Conservation (phyloP, 2,113 vertebrate species). For the Apodemus speciosus region DNA sequence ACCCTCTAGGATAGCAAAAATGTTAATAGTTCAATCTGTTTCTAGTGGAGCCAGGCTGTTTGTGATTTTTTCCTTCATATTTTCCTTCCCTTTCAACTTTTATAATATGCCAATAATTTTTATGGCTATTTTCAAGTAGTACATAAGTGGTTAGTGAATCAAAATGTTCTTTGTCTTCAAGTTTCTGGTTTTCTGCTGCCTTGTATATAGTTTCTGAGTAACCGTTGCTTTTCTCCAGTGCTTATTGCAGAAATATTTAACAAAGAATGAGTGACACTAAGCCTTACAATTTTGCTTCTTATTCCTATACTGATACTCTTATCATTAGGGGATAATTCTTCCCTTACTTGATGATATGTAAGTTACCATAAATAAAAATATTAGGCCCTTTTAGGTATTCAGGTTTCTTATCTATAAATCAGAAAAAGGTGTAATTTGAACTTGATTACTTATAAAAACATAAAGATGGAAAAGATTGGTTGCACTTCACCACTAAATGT, state of each 20-base stretch:
- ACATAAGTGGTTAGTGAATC: slow-evolving; percentile 40
- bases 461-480: slow-evolving; percentile 72
- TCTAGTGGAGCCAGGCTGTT: background rate
- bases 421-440: slow-evolving; percentile 75
- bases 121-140: slow-evolving; percentile 57
- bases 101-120: slow-evolving; percentile 43
- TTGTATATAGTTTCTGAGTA: slow-evolving; percentile 20
- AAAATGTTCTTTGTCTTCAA: slow-evolving; percentile 7
- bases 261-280: slow-evolving; percentile 29
- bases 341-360: slow-evolving; percentile 62
- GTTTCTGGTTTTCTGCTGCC: slow-evolving; percentile 51
- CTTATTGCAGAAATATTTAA: slow-evolving; percentile 67
- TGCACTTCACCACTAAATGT: slow-evolving; percentile 71
- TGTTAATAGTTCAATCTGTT: background rate
- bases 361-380: slow-evolving; percentile 68
- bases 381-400: slow-evolving; percentile 69
- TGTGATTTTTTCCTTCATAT: background rate
- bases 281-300: slow-evolving; percentile 38
- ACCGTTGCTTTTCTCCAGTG: background rate
- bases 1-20: slow-evolving; percentile 20
- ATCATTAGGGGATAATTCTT: slow-evolving; percentile 35
- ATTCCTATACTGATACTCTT: slow-evolving; percentile 60
- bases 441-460: slow-evolving; percentile 74
- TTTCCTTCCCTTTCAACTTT: slow-evolving; percentile 30
- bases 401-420: slow-evolving; percentile 77